Conservation (phyloP, 2,113 vertebrate genomes). For the Podarcis cretensis region DNA sequence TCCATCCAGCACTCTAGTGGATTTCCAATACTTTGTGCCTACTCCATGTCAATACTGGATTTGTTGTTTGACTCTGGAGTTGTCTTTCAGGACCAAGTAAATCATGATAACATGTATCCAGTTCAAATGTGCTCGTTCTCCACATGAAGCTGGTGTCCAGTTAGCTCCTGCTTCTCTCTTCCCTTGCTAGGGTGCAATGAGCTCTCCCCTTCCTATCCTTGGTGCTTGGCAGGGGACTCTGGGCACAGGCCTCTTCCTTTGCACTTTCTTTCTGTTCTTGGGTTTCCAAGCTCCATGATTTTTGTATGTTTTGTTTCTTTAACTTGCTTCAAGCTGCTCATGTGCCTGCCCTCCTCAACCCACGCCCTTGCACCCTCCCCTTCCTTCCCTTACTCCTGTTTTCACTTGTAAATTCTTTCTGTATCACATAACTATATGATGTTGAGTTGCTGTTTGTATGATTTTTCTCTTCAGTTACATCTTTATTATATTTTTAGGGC, state of each 20-base stretch:
- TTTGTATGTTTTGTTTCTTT: constrained; percentile 91
- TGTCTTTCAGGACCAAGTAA: constrained; percentile 64
- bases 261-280: constrained; percentile 94
- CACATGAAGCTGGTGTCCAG: constrained; percentile 67
- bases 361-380: constrained; percentile 72
- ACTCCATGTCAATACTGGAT: background rate
- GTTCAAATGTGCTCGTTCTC: constrained; percentile 65
- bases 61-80: constrained; percentile 20
- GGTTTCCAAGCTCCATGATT: constrained; percentile 96
- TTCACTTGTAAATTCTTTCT: constrained; percentile 85
- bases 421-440: constrained; percentile 99
- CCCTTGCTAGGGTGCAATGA: constrained; percentile 58
- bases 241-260: constrained; percentile 80
- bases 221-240: constrained; percentile 65
- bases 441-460: constrained; percentile 99
- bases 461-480: constrained; percentile 99
- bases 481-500: constrained; percentile 99
- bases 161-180: constrained; percentile 60
- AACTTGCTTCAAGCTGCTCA: constrained; percentile 97
- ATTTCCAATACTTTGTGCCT: background rate
- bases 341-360: constrained; percentile 80
- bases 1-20: background rate
- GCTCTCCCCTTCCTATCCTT: constrained; percentile 62
- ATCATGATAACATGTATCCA: constrained; percentile 63
- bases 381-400: constrained; percentile 86